Conservation (phyloP, 2,888 invertebrate species). For the Pherbina coryleti region DNA sequence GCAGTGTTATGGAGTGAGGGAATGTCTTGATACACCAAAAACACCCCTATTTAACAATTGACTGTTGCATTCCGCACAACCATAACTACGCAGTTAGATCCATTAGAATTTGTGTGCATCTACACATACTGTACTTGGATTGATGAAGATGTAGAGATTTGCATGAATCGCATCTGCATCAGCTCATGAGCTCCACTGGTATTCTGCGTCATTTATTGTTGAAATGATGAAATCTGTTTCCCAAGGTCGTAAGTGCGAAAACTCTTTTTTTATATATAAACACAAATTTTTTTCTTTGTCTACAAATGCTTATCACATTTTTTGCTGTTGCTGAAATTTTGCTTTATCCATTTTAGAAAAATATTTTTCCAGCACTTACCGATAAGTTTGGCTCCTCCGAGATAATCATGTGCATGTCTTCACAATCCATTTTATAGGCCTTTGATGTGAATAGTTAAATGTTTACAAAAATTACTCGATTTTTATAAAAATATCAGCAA, state of each 20-base stretch:
- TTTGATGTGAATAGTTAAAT: background rate
- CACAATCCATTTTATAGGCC: constrained; percentile 62
- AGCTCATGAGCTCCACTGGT: too few relatives aligned
- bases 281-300: background rate
- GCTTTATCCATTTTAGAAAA: too few relatives aligned
- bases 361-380: constrained; percentile 52
- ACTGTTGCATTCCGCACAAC: background rate
- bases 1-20: background rate
- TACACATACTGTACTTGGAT: constrained; percentile 1
- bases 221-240: background rate
- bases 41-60: background rate
- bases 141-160: background rate
- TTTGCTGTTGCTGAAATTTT: background rate
- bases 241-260: background rate
- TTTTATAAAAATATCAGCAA: background rate
- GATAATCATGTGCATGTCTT: constrained; percentile 65
- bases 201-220: too few relatives aligned
- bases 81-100: constrained; percentile 26
- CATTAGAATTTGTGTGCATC: background rate
- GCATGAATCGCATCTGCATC: background rate
- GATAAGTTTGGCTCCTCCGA: constrained; percentile 64
- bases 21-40: background rate
- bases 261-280: background rate
- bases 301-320: background rate
- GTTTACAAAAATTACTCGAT: background rate